Conservation (phyloP, 2,888 invertebrate species). For the Cephus spinipes region DNA sequence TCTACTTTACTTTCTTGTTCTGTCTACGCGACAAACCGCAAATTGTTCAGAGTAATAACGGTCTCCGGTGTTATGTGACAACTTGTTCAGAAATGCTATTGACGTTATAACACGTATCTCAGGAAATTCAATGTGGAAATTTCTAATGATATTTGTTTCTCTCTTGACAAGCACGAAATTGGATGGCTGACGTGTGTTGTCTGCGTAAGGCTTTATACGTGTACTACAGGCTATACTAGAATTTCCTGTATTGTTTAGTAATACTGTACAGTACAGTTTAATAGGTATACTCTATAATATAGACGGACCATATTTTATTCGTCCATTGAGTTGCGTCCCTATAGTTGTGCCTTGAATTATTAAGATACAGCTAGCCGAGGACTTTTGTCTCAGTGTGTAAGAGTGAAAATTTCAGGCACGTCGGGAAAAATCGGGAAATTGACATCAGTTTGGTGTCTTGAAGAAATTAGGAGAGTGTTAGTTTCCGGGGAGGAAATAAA, state of each 20-base stretch:
- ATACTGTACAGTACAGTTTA: neutral
- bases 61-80: neutral
- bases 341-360: neutral
- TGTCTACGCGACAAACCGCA: too few species aligned
- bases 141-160: conserved; percentile 1
- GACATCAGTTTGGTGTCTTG: neutral
- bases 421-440: neutral
- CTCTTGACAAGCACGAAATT: conserved; percentile 3
- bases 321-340: neutral
- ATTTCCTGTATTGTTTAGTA: neutral
- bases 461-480: neutral
- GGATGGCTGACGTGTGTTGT: neutral
- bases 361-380: neutral
- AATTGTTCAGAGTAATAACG: too few species aligned
- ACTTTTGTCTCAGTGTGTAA: neutral
- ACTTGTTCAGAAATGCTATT: neutral
- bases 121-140: neutral
- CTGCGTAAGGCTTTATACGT: neutral
- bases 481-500: neutral
- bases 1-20: too few species aligned
- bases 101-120: neutral
- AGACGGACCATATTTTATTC: neutral
- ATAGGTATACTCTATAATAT: neutral
- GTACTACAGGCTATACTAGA: neutral
- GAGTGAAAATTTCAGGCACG: neutral